Percentiles rank a stretch among this genome's conserved stretches.
Conservation (phyloP, 2,888 invertebrate species). For the Pegoplata infirma region DNA sequence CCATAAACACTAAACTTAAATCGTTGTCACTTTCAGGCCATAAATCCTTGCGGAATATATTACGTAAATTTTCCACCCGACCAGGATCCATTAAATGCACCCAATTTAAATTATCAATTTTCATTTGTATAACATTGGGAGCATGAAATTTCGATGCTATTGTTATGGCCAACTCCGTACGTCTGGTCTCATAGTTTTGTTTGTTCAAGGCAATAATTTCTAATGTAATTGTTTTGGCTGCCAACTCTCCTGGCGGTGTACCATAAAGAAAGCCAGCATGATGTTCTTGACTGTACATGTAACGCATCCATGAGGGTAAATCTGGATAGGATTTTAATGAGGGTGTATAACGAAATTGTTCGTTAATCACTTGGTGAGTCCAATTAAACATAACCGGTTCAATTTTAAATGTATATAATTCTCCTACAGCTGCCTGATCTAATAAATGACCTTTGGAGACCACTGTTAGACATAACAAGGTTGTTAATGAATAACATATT, state of each 20-base stretch:
- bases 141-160: constrained; percentile 85
- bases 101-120: constrained; percentile 93
- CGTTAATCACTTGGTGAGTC: constrained; percentile 79
- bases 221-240: constrained; percentile 80
- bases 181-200: constrained; percentile 87
- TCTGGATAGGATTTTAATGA: constrained; percentile 88
- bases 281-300: constrained; percentile 88
- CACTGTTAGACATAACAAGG: constrained; percentile 1
- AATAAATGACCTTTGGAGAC: constrained; percentile 47
- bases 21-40: constrained; percentile 88
- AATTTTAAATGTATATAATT: constrained; percentile 88
- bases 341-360: constrained; percentile 82
- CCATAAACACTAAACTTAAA: constrained; percentile 89
- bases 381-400: constrained; percentile 89
- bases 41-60: constrained; percentile 86
- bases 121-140: constrained; percentile 88
- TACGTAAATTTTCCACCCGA: constrained; percentile 86
- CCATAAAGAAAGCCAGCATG: constrained; percentile 91
- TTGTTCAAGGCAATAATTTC: constrained; percentile 89
- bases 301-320: constrained; percentile 91
- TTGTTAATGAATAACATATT: constrained; percentile 32
- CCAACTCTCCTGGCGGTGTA: constrained; percentile 84
- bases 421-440: constrained; percentile 78
- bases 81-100: constrained; percentile 89
- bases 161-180: constrained; percentile 82